These are phyloP conservation scores for Unio delphinus DNA, from an alignment of 2,888 invertebrate genomes.

Conservation along the genomic window DNA sequence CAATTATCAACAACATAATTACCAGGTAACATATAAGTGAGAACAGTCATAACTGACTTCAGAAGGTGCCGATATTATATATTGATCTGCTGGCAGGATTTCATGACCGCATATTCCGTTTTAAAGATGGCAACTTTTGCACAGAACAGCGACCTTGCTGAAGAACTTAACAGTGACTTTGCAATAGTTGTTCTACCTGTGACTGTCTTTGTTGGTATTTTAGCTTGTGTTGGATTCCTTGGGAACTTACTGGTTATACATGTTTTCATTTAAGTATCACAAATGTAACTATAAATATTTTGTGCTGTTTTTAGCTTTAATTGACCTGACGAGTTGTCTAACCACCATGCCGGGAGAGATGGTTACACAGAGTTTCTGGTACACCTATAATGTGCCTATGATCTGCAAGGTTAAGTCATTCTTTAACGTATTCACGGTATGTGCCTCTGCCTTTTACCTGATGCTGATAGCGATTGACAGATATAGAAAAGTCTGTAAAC, in stretches of 20 bases:
- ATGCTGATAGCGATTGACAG: conserved; percentile 18
- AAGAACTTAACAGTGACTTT: conserved; percentile 18
- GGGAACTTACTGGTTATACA: conserved; percentile 27
- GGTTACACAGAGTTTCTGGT: conserved; percentile 29
- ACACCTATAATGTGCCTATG: conserved; percentile 15
- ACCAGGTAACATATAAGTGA: too few species aligned
- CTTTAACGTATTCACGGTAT: conserved; percentile 16
- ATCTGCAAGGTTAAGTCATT: conserved; percentile 22
- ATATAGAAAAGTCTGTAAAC: conserved; percentile 19
- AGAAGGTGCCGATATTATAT: too few species aligned
- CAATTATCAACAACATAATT: too few species aligned
- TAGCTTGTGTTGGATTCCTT: conserved; percentile 22
- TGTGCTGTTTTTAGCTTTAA: conserved; percentile 24
- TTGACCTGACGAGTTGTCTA: conserved; percentile 23
- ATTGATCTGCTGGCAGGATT: too few species aligned
- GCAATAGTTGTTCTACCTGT: conserved; percentile 17
- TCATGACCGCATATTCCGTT: too few species aligned
- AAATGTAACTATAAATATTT: conserved; percentile 29
- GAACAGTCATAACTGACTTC: too few species aligned
- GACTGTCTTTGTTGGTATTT: conserved; percentile 18
- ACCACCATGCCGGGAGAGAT: conserved; percentile 32
- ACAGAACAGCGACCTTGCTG: neutral
- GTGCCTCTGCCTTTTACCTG: conserved; percentile 12
- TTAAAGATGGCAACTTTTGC: neutral
- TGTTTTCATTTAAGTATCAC: conserved; percentile 24